Base-by-base conservation (phyloP, 2,113 vertebrate genomes). In the Mus pahari region DNA sequence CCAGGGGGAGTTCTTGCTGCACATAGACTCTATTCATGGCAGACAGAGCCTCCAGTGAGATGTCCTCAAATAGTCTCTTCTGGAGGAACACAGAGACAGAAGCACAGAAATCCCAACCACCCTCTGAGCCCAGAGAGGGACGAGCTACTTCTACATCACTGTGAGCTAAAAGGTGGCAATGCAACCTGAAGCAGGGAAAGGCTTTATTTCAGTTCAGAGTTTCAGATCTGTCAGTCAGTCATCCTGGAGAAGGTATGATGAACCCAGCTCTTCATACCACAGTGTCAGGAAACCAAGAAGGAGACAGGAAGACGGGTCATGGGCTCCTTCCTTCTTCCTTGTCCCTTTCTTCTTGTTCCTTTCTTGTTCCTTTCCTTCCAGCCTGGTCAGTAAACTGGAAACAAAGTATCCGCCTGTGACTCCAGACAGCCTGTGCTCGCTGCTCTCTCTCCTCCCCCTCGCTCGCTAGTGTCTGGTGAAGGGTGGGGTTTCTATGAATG, bases 401-500 rank as follows among this genome's bases (percentile, higher is more conserved):
- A 5, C 5, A 7, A 70, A 70, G 55, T 75, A 42, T 48, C 74
- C 31, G 88, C 96, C 82, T 55, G 50, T 58, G 45, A 62, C 31
- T 75, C 91, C 39, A 73, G 50, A 0, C 16, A 48, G 24, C 22
- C 87, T 20, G 0, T 14, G 4, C 17, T 20, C 5, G 16, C 83
- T 62, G 45, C 70, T 8, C 1, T 39, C 16, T 33, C 20, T 64
- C 13, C 68, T 0, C 42, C 19, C 16, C 2, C 28, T 3, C 5
- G 33, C 1, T 45, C 86, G 0, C 5, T 12, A 45, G 39, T 3
- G 12, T 26, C 36, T 4, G 58, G 1, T 42, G 2, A 48, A 10
- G 31, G 12, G 36, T 24, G 42, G 84, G 62, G 48, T 94, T 92
- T 88, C 92, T 92, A 79, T 8, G 79, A 77, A 26, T 16, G 39